Evolutionary conservation across 2,888 invertebrate genomes (phyloP).

Genomic region (Hydrotaea cyrtoneurina): DNA sequence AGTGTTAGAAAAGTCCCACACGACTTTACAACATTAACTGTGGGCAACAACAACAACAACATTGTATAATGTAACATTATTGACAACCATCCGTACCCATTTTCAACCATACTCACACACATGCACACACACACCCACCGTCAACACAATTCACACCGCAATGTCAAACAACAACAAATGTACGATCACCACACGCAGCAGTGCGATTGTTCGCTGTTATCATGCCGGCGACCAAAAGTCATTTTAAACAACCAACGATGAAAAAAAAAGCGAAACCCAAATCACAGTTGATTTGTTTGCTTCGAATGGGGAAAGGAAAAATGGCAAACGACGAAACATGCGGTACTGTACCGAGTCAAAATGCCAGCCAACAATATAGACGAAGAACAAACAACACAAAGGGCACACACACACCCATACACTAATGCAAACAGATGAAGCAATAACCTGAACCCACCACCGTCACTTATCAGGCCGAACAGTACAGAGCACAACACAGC

Average conservation of each 20-base stretch:
- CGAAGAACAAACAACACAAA: neutral
- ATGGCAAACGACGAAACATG: conserved; percentile 31
- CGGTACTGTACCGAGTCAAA: conserved; percentile 38
- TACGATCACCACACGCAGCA: neutral
- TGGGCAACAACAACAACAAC: neutral
- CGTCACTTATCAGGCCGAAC: neutral
- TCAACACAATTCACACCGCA: neutral
- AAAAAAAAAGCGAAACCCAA: neutral
- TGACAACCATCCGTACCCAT: neutral
- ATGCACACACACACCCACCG: neutral
- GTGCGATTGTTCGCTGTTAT: no score
- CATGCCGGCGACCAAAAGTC: neutral
- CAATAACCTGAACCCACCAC: conserved; percentile 18
- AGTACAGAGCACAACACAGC: neutral
- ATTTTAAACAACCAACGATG: neutral
- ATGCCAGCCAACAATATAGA: neutral
- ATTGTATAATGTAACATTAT: neutral
- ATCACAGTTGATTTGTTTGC: neutral
- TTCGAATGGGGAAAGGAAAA: conserved; percentile 26
- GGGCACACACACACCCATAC: neutral
- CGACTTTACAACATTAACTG: neutral
- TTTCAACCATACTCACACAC: neutral
- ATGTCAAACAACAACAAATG: neutral
- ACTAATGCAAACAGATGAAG: neutral
- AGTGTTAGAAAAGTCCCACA: conserved; percentile 18